Percentiles rank a stretch among this genome's conserved stretches.
These are phyloP conservation scores for Alcedo quadribrachys DNA, from an alignment of 2,797 vertebrate species.

Conservation along the genomic window DNA sequence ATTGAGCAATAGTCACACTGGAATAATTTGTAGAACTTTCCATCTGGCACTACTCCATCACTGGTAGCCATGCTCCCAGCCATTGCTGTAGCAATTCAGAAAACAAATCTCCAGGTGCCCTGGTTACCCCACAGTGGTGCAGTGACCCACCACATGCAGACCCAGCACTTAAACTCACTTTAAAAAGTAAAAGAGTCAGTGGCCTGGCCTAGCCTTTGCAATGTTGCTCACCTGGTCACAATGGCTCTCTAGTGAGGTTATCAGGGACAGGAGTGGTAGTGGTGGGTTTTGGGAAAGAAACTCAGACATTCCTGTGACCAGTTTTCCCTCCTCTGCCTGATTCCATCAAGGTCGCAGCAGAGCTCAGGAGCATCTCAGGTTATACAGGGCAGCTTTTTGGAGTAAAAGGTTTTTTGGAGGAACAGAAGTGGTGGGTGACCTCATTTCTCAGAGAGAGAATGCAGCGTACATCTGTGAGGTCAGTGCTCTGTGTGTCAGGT, in stretches of 20 bases:
- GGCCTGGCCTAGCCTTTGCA: neutral
- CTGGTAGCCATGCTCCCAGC: neutral
- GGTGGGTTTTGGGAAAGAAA: neutral
- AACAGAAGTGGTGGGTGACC: neutral
- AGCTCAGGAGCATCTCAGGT: neutral
- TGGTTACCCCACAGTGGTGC: neutral
- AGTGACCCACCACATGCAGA: neutral
- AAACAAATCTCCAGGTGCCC: conserved; percentile 22
- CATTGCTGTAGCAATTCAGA: neutral
- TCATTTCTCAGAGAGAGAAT: neutral
- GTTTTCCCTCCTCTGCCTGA: neutral
- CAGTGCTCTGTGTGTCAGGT: neutral
- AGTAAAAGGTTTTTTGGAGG: neutral
- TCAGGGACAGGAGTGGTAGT: accelerated
- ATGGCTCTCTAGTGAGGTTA: neutral
- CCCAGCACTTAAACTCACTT: neutral
- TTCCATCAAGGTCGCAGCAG: neutral
- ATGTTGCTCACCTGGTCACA: accelerated
- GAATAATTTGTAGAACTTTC: conserved; percentile 30
- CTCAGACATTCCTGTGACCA: accelerated
- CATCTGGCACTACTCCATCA: neutral
- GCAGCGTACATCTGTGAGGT: neutral
- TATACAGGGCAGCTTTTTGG: neutral
- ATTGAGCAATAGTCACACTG: neutral
- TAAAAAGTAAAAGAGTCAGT: neutral